Percentiles rank a stretch among this genome's conserved stretches.
These are phyloP conservation scores for Stegastes partitus DNA, from an alignment of 2,113 vertebrate species.

Conservation along the genomic window DNA sequence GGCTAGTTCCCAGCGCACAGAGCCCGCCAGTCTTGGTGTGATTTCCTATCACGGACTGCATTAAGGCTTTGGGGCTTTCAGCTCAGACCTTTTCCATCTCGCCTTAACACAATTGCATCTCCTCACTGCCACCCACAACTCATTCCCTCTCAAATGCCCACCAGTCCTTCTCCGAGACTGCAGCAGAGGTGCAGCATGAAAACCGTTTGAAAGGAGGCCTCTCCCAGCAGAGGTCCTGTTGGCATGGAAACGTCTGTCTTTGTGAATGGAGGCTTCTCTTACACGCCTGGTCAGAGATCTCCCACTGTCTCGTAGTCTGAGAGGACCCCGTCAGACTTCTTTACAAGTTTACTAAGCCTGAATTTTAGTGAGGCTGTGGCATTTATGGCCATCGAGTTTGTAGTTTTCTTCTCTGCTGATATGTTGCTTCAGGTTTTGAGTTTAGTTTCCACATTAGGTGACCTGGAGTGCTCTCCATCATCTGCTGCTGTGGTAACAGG, in stretches of 20 bases:
- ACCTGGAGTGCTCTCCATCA: slow-evolving; percentile 17
- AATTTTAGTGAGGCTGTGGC: not conserved
- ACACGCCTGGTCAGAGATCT: slow-evolving; percentile 58
- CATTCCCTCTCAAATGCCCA: slow-evolving; percentile 54
- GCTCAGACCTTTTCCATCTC: slow-evolving; percentile 58
- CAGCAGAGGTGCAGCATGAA: slow-evolving; percentile 60
- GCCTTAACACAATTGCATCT: slow-evolving; percentile 70
- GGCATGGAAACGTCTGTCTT: slow-evolving; percentile 74
- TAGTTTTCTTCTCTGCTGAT: slow-evolving; percentile 3
- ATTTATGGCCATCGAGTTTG: not conserved
- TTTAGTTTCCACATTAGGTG: not conserved
- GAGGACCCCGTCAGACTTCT: slow-evolving; percentile 30
- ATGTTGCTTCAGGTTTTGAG: not conserved
- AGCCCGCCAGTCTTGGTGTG: not conserved
- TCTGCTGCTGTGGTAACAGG: not conserved
- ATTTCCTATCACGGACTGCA: slow-evolving; percentile 34
- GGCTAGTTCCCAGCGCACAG: not conserved
- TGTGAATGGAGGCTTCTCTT: slow-evolving; percentile 73
- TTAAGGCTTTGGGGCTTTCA: slow-evolving; percentile 36
- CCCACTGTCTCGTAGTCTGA: slow-evolving; percentile 59
- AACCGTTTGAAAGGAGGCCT: slow-evolving; percentile 62
- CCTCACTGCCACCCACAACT: slow-evolving; percentile 54
- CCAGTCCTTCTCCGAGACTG: slow-evolving; percentile 52
- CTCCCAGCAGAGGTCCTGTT: slow-evolving; percentile 69
- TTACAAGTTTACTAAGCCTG: slow-evolving; percentile 2